These are phyloP conservation scores for Meandrina meandrites DNA, from an alignment of 92 coral and sea anemone genomes.

Conservation along the genomic window DNA sequence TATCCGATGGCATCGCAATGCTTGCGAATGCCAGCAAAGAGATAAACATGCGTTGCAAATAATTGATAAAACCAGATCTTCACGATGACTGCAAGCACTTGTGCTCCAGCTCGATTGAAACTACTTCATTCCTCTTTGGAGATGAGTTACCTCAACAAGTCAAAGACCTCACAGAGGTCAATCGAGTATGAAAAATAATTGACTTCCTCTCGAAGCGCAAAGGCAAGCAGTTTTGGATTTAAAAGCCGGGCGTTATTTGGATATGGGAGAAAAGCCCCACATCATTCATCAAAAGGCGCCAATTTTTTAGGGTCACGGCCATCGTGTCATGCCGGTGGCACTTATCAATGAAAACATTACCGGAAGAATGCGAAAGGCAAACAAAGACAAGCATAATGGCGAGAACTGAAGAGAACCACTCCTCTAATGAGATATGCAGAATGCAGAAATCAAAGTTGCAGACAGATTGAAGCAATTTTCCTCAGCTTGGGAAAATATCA, in stretches of 20 bases:
- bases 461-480: neutral
- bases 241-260: neutral
- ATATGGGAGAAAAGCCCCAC: neutral
- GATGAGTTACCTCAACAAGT: constrained; percentile 10
- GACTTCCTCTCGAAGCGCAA: neutral
- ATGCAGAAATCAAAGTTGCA: neutral
- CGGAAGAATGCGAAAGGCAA: neutral
- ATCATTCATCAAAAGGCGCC: neutral
- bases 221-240: neutral
- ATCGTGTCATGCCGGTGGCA: constrained; percentile 7
- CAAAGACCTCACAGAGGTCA: constrained; percentile 14
- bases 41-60: constrained; percentile 39
- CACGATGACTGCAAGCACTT: constrained; percentile 46
- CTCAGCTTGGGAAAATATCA: neutral
- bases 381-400: neutral
- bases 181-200: constrained; percentile 11
- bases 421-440: neutral
- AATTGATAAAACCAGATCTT: constrained; percentile 43
- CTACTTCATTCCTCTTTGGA: constrained; percentile 30
- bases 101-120: constrained; percentile 20
- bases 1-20: constrained; percentile 43
- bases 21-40: constrained; percentile 45
- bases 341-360: neutral
- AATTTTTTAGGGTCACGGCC: constrained; percentile 11
- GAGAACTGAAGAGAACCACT: neutral